Conservation (phyloP, 2,113 vertebrate species). For the Boleophthalmus pectinirostris region DNA sequence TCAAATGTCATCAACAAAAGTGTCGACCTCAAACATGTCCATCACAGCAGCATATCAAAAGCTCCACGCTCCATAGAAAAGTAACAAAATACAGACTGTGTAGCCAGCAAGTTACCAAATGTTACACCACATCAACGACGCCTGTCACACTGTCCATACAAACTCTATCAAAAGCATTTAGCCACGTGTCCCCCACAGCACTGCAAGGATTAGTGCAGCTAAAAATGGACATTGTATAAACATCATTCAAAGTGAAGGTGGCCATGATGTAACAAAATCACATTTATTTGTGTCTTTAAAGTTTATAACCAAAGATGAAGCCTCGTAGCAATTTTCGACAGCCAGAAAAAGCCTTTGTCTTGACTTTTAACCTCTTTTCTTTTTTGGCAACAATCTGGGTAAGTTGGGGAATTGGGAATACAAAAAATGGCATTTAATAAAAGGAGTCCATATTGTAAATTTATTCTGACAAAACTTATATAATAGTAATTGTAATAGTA, state of each 20-base stretch:
- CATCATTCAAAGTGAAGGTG: neutral
- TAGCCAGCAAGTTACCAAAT: constrained; percentile 48
- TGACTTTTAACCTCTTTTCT: constrained; percentile 2
- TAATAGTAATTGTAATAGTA: neutral
- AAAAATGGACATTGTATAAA: constrained; percentile 11
- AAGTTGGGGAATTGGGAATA: neutral
- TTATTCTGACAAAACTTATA: neutral
- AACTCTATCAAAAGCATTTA: constrained; percentile 48
- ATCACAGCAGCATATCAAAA: constrained; percentile 64
- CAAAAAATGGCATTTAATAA: neutral
- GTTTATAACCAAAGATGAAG: constrained; percentile 8
- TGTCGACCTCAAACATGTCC: constrained; percentile 39
- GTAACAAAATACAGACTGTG: constrained; percentile 49
- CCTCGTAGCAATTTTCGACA: neutral
- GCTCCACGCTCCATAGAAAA: constrained; percentile 36
- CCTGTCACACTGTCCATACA: constrained; percentile 28
- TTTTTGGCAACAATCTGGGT: constrained; percentile 44
- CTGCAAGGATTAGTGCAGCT: neutral
- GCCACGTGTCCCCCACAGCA: constrained; percentile 38
- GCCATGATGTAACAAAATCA: constrained; percentile 16
- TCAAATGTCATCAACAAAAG: constrained; percentile 51
- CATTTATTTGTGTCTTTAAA: constrained; percentile 25
- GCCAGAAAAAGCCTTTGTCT: constrained; percentile 3
- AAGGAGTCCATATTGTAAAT: neutral
- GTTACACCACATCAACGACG: constrained; percentile 57